These are phyloP conservation scores for Piprites chloris DNA, from an alignment of 2,113 vertebrate genomes.

Conservation along the genomic window DNA sequence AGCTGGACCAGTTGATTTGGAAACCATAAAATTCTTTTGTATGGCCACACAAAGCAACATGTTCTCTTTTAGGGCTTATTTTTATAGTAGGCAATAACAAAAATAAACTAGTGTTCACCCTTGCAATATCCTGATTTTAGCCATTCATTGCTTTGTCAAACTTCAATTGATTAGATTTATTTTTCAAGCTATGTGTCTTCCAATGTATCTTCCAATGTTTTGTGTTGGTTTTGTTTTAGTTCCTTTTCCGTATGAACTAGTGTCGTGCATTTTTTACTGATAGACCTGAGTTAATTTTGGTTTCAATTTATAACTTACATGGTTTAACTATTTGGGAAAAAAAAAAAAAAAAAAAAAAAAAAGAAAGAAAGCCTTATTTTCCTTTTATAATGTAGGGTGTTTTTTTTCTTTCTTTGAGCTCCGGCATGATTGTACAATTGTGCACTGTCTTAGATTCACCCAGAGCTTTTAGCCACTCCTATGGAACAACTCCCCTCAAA, in stretches of 20 bases:
- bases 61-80: neutral
- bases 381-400: neutral
- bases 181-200: neutral
- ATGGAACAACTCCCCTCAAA: neutral
- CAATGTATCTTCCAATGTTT: neutral
- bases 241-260: neutral
- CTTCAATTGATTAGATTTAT: neutral
- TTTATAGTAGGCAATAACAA: neutral
- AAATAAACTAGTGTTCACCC: neutral
- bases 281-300: rapidly evolving
- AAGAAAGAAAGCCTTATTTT: neutral
- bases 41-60: neutral
- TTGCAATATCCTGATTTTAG: neutral
- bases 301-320: neutral
- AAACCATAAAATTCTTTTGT: neutral
- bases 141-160: neutral
- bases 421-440: neutral
- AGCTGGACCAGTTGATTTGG: neutral
- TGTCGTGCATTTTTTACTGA: neutral
- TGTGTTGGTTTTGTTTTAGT: neutral
- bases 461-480: neutral
- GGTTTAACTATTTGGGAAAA: neutral
- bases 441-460: rapidly evolving
- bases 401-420: neutral
- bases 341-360: neutral